phyloP scores from a whole-genome alignment of 2,888 invertebrate genomes.

The Carterocephalus palaemon region DNA sequence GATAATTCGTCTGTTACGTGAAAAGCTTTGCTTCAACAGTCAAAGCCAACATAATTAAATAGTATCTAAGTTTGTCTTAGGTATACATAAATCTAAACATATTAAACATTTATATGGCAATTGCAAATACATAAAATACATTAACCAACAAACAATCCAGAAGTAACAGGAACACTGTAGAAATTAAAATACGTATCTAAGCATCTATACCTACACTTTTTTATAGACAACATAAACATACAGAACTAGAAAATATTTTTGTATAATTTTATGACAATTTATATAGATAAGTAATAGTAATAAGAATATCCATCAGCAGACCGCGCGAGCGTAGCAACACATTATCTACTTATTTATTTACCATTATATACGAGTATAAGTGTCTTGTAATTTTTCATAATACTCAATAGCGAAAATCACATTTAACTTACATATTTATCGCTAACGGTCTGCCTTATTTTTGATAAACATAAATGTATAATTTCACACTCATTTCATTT shows the following conservation, averaged over 20 bases:
- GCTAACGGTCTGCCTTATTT: too few relatives aligned
- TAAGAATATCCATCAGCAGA: slow-evolving; percentile 5
- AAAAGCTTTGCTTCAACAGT: slow-evolving; percentile 66
- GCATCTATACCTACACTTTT: slow-evolving; percentile 39
- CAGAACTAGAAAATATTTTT: slow-evolving; percentile 33
- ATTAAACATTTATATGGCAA: slow-evolving; percentile 34
- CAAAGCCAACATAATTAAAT: slow-evolving; percentile 58
- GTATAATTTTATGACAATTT: slow-evolving; percentile 20
- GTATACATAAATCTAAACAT: slow-evolving; percentile 44
- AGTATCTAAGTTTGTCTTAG: slow-evolving; percentile 33
- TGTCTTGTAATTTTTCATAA: too few relatives aligned
- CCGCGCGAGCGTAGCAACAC: too few relatives aligned
- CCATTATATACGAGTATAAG: too few relatives aligned
- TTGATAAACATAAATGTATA: too few relatives aligned
- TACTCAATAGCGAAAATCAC: too few relatives aligned
- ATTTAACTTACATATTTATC: too few relatives aligned
- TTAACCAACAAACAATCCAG: slow-evolving; percentile 49
- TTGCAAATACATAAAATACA: slow-evolving; percentile 27
- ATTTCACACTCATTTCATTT: slow-evolving; percentile 6
- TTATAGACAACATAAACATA: slow-evolving; percentile 32
- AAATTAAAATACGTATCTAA: slow-evolving; percentile 44
- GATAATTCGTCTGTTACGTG: slow-evolving; percentile 51
- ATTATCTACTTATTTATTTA: too few relatives aligned
- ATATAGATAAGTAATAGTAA: slow-evolving; percentile 1
- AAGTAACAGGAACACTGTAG: slow-evolving; percentile 60